phyloP scores from a whole-genome alignment of 2,888 invertebrate genomes.

The Nomada ferruginata region DNA sequence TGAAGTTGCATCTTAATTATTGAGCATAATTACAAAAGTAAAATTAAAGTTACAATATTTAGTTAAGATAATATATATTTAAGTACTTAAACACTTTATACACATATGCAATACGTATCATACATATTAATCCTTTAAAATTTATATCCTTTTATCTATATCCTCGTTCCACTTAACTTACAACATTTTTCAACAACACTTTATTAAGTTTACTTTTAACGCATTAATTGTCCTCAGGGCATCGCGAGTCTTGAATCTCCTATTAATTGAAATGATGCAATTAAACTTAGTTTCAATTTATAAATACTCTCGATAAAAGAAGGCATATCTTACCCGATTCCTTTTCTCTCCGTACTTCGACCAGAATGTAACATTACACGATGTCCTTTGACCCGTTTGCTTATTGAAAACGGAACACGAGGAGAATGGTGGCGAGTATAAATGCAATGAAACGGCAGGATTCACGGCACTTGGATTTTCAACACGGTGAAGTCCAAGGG shows the following conservation, averaged over 20 bases:
- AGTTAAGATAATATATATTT: conserved; percentile 40
- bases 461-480: conserved; percentile 97
- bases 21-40: background rate
- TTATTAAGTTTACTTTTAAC: background rate
- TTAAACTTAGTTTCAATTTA: background rate
- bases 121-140: conserved; percentile 4
- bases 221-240: conserved; percentile 81
- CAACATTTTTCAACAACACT: conserved; percentile 1
- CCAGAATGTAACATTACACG: conserved; percentile 94
- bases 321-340: conserved; percentile 85
- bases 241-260: conserved; percentile 82
- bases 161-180: background rate
- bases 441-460: conserved; percentile 95
- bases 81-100: conserved; percentile 53
- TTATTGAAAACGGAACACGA: conserved; percentile 96
- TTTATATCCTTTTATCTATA: background rate
- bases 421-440: conserved; percentile 97
- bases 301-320: no score
- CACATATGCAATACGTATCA: conserved; percentile 5
- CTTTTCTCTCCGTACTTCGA: conserved; percentile 94
- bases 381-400: conserved; percentile 91
- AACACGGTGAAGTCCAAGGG: conserved; percentile 96
- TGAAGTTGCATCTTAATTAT: background rate
- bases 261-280: conserved; percentile 52
- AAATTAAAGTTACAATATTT: background rate